These are phyloP conservation scores for Parascotia fuliginaria DNA, from an alignment of 2,888 invertebrate genomes.

Conservation along the genomic window DNA sequence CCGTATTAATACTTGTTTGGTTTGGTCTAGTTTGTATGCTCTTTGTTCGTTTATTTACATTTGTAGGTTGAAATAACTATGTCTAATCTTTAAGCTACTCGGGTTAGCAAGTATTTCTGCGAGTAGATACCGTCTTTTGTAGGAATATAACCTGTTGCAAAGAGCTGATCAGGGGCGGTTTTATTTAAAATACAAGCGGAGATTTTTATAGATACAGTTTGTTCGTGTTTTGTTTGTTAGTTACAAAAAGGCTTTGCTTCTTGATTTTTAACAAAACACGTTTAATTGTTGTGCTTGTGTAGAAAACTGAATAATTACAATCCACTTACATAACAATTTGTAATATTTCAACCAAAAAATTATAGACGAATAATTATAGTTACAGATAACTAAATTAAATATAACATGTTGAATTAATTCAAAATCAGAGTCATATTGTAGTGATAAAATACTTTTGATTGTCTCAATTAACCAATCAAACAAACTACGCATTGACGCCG, in stretches of 20 bases:
- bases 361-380: too few relatives aligned
- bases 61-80: constrained; percentile 24
- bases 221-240: constrained; percentile 3
- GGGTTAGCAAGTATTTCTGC: constrained; percentile 22
- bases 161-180: constrained; percentile 4
- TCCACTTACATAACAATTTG: too few relatives aligned
- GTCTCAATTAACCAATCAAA: constrained; percentile 39
- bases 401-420: constrained; percentile 27
- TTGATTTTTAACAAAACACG: not conserved
- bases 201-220: constrained; percentile 4
- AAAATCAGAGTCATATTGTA: constrained; percentile 37
- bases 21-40: constrained; percentile 21
- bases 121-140: constrained; percentile 30
- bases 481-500: constrained; percentile 36
- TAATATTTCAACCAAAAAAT: too few relatives aligned
- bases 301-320: too few relatives aligned
- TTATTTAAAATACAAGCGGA: constrained; percentile 1
- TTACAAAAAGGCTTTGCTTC: not conserved
- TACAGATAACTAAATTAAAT: too few relatives aligned
- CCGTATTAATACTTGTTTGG: constrained; percentile 15
- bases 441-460: constrained; percentile 33
- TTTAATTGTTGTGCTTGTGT: not conserved
- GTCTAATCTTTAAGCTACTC: constrained; percentile 21
- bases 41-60: constrained; percentile 27
- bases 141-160: constrained; percentile 30